Conservation (phyloP, 2,113 vertebrate species). For the Psittacula cyanocephala region DNA sequence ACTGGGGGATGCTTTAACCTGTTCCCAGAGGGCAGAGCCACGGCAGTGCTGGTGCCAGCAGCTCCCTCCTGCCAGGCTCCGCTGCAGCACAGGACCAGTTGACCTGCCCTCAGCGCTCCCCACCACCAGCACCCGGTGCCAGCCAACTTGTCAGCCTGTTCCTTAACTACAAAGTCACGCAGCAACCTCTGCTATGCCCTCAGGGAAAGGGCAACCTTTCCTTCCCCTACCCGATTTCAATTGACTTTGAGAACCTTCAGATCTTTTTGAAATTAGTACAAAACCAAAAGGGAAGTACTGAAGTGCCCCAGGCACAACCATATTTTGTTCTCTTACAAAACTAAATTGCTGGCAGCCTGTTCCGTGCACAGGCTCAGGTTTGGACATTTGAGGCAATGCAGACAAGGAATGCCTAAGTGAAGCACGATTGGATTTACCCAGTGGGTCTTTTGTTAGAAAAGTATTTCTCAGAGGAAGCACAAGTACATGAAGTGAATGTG, state of each 20-base stretch:
- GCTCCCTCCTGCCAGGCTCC: not conserved
- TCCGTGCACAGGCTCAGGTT: not conserved
- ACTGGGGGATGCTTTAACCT: not conserved
- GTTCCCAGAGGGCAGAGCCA: not conserved
- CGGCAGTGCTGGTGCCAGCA: not conserved
- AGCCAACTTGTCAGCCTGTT: not conserved
- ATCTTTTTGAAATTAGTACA: not conserved
- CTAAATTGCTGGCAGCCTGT: not conserved
- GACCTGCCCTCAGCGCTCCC: not conserved
- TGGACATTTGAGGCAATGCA: not conserved
- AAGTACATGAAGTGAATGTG: accelerated
- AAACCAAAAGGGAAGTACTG: not conserved
- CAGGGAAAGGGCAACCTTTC: not conserved
- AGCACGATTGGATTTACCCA: not conserved
- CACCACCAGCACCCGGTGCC: not conserved
- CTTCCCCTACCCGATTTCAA: not conserved
- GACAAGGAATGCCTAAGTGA: not conserved
- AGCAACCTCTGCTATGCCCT: not conserved
- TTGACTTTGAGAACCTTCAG: not conserved
- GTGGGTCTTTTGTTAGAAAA: not conserved
- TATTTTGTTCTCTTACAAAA: not conserved
- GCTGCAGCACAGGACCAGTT: too few species aligned
- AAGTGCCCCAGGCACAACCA: not conserved
- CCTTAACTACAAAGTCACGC: not conserved
- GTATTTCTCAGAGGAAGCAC: not conserved